Evolutionary conservation across 2,888 invertebrate species (phyloP).

Genomic region (Sepiola atlantica): DNA sequence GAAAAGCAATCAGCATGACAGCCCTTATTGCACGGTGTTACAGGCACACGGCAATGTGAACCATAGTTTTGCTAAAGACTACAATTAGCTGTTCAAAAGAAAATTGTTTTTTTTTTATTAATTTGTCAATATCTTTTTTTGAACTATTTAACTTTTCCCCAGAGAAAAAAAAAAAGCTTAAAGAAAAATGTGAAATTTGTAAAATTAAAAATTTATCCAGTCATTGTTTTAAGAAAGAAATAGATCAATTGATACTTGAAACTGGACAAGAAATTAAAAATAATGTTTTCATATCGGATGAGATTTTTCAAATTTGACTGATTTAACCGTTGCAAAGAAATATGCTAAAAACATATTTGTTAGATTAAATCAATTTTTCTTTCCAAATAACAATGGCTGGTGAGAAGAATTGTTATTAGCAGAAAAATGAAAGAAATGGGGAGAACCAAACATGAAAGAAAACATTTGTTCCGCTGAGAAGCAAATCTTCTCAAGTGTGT

Average conservation of each 20-base stretch:
- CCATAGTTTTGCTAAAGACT: background rate
- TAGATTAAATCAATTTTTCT: background rate
- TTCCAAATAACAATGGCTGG: slow-evolving; percentile 32
- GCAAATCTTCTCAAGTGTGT: background rate
- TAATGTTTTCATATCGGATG: background rate
- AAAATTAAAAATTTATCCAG: background rate
- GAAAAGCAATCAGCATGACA: background rate
- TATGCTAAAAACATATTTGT: background rate
- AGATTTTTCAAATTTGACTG: background rate
- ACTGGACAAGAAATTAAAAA: background rate
- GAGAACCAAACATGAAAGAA: background rate
- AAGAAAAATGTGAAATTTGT: background rate
- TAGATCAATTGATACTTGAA: background rate
- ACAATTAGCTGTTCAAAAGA: slow-evolving; percentile 2
- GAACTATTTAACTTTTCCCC: background rate
- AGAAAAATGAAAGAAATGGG: background rate
- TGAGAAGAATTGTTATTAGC: background rate
- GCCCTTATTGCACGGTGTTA: background rate
- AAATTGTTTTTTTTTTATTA: no score
- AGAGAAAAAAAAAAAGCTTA: background rate
- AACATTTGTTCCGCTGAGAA: background rate
- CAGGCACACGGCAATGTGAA: background rate
- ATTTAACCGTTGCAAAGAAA: background rate
- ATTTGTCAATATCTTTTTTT: no score
- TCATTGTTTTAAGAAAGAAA: background rate